Evolutionary conservation across 2,888 invertebrate genomes (phyloP).

Genomic region (Hirtodrosophila trivittata): DNA sequence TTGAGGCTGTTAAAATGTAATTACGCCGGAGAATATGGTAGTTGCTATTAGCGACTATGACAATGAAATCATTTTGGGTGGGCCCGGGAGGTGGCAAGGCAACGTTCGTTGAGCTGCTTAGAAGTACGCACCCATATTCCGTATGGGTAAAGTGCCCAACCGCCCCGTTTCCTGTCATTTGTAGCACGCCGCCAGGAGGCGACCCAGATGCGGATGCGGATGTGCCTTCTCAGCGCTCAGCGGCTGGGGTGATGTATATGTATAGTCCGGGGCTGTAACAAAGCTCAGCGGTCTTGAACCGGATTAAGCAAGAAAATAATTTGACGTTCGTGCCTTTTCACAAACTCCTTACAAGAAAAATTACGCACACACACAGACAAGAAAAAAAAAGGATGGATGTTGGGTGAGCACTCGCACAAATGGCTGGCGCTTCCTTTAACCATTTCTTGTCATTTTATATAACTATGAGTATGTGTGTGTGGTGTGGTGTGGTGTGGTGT

Average conservation of each 20-base stretch:
- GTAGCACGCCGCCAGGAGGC: constrained; percentile 36
- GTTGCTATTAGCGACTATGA: constrained; percentile 78
- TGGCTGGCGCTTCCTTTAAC: constrained; percentile 52
- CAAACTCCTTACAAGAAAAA: constrained; percentile 59
- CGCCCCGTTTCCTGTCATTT: constrained; percentile 66
- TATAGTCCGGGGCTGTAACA: constrained; percentile 44
- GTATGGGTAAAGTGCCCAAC: neutral
- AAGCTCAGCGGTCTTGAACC: constrained; percentile 76
- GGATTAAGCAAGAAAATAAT: constrained; percentile 80
- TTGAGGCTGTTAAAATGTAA: constrained; percentile 77
- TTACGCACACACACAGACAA: constrained; percentile 26
- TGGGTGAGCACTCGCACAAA: constrained; percentile 59
- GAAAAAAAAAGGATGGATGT: constrained; percentile 16
- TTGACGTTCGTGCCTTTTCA: constrained; percentile 80
- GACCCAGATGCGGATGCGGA: constrained; percentile 69
- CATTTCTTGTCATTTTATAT: constrained; percentile 33
- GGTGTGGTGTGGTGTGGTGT: constrained; percentile 14
- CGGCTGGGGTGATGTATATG: neutral
- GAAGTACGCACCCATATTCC: constrained; percentile 22
- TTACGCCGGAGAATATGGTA: constrained; percentile 62
- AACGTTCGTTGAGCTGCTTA: constrained; percentile 48
- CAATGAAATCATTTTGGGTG: constrained; percentile 75
- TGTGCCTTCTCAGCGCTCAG: neutral
- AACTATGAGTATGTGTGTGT: neutral
- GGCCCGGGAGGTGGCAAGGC: constrained; percentile 23